Base-by-base conservation (phyloP, 2,113 vertebrate species). In the Colaptes auratus region DNA sequence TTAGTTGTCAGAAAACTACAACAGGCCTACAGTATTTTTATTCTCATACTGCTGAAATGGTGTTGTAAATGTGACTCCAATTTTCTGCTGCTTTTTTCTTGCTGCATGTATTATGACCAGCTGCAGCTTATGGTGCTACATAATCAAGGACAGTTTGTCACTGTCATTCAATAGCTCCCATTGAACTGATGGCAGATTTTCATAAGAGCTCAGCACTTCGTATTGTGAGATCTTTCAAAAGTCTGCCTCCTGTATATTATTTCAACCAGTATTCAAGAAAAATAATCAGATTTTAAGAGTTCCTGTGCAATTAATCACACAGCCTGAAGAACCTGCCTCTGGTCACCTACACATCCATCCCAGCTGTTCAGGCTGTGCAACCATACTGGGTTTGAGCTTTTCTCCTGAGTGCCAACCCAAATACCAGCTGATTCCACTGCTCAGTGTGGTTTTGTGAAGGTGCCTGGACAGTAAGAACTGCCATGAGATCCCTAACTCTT, bases 371-470 rank as follows among this genome's bases (percentile, higher is more conserved):
- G n/a, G 3, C 39, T 39, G 27, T 5, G 18, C 23, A 10, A 36
- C 15, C 31, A 46, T 20, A 48, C 4, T 1, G 1, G 15, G 15
- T 39, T 39, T 76, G 33, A 35, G 27, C 7, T n/a, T 60, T 75
- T 56, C 35, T 67, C 35, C 23, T 3, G 8, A 81, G 10, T 1
- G 5, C 12, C 70, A 67, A 12, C 5, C 3, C 25, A 36, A 84
- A 60, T 8, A 42, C 23, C 25, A 64, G 12, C 25, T 12, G 69
- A 55, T 55, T 60, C 13, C 28, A 11, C 15, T 33, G 19, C 10
- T 71, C 6, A 0, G n/a, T 12, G 14, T 0, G 0, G 19, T 61
- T 70, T 33, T 2, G 0, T 17, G 14, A 36, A 52, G 21, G 52
- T 53, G n/a, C 24, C 13, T 24, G 36, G 76, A 33, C 46, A 56